Evolutionary conservation across 2,797 vertebrate genomes (phyloP), one percentile per base, ranked within the genome.

Genomic region (Acanthopagrus latus): DNA sequence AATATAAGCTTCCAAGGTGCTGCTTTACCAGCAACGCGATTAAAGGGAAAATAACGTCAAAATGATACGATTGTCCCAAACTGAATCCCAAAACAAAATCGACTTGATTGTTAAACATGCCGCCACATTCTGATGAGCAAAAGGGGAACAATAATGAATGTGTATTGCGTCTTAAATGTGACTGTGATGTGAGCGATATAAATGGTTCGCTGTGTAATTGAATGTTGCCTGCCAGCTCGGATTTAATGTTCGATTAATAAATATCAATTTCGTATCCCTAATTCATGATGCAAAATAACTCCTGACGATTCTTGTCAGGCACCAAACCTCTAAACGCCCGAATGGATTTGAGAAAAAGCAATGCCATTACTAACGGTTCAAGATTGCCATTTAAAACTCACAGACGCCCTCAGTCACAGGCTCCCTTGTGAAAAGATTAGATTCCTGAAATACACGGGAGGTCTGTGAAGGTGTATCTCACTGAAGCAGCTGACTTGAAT

Each of bases 251-350:
- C 13, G 25, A 70, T 80, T 70, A 51, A 67, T 81, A 76, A 54
- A 81, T 38, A 73, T 71, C 41, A 62, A 54, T 81, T 78, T 71
- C 58, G 14, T 65, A 64, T 72, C 46, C 62, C 74, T 79, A 68
- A 72, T 88, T 83, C 71, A 83, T 84, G 27, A 69, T 72, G 51
- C 48, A 56, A 74, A 62, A 81, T 52, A 80, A 65, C 73, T 60
- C 4, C 46, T 68, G 58, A 59, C 4, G n/a, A 60, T 78, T 82
- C 56, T 74, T 41, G 71, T 83, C 68, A 71, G 64, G 41, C 23
- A 51, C 16, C n/a, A 1, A n/a, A 33, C 38, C 44, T 59, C 71
- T 78, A 72, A 84, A 78, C 65, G 64, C 41, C 43, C 54, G 66
- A 72, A 68, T 74, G 21, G 56, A 29, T 72, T 78, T 68, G 51